Evolutionary conservation across 2,113 vertebrate species (phyloP).

Genomic region (Nyctereutes procyonoides): DNA sequence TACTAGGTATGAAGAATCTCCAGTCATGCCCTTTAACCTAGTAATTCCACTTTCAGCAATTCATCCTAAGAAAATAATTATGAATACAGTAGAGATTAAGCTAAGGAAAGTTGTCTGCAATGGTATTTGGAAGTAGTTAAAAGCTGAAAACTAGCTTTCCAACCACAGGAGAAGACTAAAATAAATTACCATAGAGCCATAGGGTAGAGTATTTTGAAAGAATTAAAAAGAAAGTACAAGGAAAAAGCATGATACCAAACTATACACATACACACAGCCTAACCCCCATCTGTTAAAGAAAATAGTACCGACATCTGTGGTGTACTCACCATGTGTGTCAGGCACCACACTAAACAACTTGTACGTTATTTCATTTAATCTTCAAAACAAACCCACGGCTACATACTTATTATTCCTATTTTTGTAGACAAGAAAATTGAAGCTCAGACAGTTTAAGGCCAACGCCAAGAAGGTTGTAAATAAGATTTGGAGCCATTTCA

Average conservation of each 20-base stretch:
- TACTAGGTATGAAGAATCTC: background rate
- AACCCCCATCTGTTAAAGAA: background rate
- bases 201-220: background rate
- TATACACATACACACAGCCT: background rate
- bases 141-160: constrained; percentile 26
- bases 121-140: constrained; percentile 13
- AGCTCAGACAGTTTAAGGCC: background rate
- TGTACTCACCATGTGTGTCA: background rate
- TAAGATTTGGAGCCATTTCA: background rate
- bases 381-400: background rate
- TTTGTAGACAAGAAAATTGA: constrained; percentile 21
- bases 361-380: background rate
- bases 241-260: background rate
- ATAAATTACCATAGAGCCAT: background rate
- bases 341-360: background rate
- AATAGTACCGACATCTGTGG: background rate
- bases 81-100: background rate
- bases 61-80: constrained; percentile 19
- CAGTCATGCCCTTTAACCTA: background rate
- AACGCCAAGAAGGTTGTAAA: background rate
- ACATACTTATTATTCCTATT: background rate
- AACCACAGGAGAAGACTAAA: background rate
- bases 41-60: background rate
- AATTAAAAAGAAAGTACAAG: background rate
- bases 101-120: background rate